Base-by-base conservation (phyloP, 2,888 invertebrate genomes). In the Oasisia sp. region DNA sequence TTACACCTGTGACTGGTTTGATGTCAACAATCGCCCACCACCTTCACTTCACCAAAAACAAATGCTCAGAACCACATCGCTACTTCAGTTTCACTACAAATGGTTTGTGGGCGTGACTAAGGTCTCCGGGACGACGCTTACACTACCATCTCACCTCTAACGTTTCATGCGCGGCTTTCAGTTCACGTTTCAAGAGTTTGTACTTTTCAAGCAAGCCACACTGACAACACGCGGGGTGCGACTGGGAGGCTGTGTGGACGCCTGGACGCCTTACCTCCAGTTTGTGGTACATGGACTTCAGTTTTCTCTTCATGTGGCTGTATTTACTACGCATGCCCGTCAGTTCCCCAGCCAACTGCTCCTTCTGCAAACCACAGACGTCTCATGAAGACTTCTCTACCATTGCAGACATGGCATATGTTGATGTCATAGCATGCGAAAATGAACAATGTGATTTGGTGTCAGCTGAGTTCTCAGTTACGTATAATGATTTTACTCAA, bases 121-220 rank as follows among this genome's bases (percentile, higher is more conserved):
- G 1, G 8, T 50, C 5, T 50, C 50, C 50, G 12, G 50, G 50
- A 50, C 50, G 50, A 7, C 5, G 50, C 50, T 50, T 50, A 50
- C 50, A 19, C 74, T 74, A 74, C 19, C 74, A 74, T 27, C 74
- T 74, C 74, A 74, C 74, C 74, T 74, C 74, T 74, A 74, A 74
- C 7, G n/a, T 74, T 14, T 74, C 74, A 74, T 74, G n/a, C 7
- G 74, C 74, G 5, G 27, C 74, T 74, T 74, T 74, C 74, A 74
- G 74, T 27, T 74, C 27, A 27, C n/a, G 74, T 74, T 74, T 74
- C 74, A 74, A 74, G 27, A 74, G 74, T 27, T 74, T 74, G 74
- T 74, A 74, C n/a, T 74, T 74, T 74, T 74, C 74, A 74, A 74
- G 74, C 74, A 74, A 74, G 74, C 74, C 74, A 74, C 74, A 74